Evolutionary conservation across 2,888 invertebrate species (phyloP).

Genomic region (Eupithecia insigniata): DNA sequence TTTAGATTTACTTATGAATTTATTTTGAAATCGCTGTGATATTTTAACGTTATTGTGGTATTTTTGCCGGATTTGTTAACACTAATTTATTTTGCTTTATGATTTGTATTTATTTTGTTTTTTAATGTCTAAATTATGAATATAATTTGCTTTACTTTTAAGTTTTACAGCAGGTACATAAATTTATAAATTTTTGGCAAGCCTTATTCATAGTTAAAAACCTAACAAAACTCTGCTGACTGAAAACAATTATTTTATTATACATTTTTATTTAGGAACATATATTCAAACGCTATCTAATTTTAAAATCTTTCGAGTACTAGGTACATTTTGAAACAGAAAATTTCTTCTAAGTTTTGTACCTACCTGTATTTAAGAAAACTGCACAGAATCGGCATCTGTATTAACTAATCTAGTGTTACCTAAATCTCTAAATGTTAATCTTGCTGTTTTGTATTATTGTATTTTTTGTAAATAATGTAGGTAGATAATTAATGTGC

Average conservation of each 20-base stretch:
- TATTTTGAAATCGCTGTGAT: constrained; percentile 47
- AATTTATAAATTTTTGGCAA: not conserved
- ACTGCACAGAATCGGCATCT: not conserved
- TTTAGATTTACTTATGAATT: constrained; percentile 29
- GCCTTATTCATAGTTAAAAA: not conserved
- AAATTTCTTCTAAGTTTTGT: too few species aligned
- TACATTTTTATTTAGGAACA: not conserved
- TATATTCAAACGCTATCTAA: not conserved
- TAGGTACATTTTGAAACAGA: not conserved
- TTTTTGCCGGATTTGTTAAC: constrained; percentile 7
- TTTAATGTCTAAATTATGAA: not conserved
- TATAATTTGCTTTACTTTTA: not conserved
- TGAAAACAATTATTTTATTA: not conserved
- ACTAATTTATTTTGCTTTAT: not conserved
- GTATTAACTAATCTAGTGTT: not conserved
- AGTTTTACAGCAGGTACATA: not conserved
- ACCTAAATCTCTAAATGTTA: not conserved
- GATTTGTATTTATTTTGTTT: not conserved
- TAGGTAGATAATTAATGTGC: constrained; percentile 79
- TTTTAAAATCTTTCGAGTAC: not conserved
- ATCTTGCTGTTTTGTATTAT: constrained; percentile 69
- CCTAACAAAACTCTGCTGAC: not conserved
- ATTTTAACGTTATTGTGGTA: constrained; percentile 35
- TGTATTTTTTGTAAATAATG: constrained; percentile 80
- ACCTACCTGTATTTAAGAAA: not conserved